Evolutionary conservation across 2,797 vertebrate genomes (phyloP).

Genomic region (Semaprochilodus insignis): DNA sequence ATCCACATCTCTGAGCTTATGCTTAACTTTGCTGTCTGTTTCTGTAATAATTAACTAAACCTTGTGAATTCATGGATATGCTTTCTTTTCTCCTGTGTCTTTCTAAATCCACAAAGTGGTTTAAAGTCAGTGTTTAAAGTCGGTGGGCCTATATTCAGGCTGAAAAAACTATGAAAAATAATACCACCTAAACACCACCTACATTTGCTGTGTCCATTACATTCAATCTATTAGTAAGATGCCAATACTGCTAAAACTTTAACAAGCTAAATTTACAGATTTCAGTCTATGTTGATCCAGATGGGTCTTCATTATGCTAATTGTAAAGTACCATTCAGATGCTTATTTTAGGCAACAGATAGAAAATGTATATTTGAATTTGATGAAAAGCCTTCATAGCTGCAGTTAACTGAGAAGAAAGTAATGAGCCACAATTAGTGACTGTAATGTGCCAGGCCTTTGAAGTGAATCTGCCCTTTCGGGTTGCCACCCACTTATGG

Average conservation of each 20-base stretch:
- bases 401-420: constrained; percentile 44
- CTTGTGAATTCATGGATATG: constrained; percentile 72
- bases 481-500: constrained; percentile 58
- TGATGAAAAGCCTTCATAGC: constrained; percentile 21
- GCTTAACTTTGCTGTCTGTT: constrained; percentile 60
- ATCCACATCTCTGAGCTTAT: constrained; percentile 78
- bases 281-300: background rate
- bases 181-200: background rate
- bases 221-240: no score
- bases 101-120: constrained; percentile 3
- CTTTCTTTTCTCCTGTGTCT: constrained; percentile 53
- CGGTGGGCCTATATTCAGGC: no score
- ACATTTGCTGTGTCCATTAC: no score
- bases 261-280: background rate
- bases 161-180: no score
- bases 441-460: constrained; percentile 67
- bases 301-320: background rate
- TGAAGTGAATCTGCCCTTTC: constrained; percentile 66
- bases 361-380: constrained; percentile 32
- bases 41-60: constrained; percentile 72
- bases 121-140: no score
- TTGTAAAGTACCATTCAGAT: background rate
- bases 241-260: background rate
- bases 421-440: constrained; percentile 68
- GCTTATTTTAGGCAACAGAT: background rate